Evolutionary conservation across 2,113 vertebrate species (phyloP).

Genomic region (Psilopsiagon aurifrons): DNA sequence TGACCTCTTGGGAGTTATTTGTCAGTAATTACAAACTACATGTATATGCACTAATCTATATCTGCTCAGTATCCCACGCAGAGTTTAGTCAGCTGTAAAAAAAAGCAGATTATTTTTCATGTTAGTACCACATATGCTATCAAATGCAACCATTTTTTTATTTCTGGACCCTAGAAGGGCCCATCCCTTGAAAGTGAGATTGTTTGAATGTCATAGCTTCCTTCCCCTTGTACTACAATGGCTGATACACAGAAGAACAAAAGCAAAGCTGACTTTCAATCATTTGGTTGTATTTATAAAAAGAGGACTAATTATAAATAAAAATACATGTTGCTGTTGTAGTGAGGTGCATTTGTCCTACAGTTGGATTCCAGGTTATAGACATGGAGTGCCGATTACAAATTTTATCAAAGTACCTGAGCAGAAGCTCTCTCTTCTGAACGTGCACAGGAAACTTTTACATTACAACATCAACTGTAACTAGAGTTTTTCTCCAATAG

Average conservation of each 20-base stretch:
- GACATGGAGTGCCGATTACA: neutral
- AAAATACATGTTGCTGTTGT: neutral
- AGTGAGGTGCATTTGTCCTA: neutral
- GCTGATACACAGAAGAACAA: neutral
- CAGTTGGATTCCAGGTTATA: neutral
- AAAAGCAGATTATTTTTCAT: conserved; percentile 9
- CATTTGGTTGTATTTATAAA: neutral
- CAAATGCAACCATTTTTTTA: neutral
- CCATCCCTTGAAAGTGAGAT: neutral
- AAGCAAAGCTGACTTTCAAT: neutral
- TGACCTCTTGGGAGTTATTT: neutral
- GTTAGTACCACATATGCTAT: neutral
- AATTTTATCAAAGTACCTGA: neutral
- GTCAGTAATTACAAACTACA: neutral
- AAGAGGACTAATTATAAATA: neutral
- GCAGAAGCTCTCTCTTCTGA: neutral
- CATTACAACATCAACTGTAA: neutral
- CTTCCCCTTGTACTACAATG: neutral
- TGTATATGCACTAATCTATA: neutral
- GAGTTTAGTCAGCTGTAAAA: neutral
- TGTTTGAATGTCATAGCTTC: neutral
- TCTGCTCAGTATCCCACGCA: neutral
- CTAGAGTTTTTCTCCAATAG: neutral
- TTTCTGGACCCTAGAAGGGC: neutral
- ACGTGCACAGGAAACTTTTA: neutral